Percentiles rank a stretch among this genome's conserved stretches.
Conservation (phyloP, 2,113 vertebrate genomes). For the Strix aluco region DNA sequence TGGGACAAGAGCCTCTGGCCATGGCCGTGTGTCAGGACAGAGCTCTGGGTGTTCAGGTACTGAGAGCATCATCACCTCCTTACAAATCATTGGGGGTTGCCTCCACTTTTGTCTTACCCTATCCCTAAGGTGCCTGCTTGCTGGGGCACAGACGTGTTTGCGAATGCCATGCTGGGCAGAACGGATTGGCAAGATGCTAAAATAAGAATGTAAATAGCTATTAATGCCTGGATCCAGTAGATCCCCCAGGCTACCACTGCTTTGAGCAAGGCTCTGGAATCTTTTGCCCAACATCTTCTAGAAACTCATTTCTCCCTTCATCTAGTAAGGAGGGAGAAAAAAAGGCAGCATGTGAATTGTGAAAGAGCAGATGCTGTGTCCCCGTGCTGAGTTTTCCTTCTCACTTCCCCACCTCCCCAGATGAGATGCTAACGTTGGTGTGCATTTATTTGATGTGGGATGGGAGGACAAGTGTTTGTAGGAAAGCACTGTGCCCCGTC, state of each 20-base stretch:
- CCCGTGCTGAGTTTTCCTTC: not conserved
- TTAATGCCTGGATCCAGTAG: not conserved
- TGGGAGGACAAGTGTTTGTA: not conserved
- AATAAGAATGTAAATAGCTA: fast-evolving
- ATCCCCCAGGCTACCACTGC: not conserved
- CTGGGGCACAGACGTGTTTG: no score
- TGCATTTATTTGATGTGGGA: not conserved
- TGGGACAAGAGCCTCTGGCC: not conserved
- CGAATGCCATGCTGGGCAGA: not conserved
- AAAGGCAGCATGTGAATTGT: not conserved
- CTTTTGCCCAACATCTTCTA: not conserved
- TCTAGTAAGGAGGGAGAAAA: not conserved
- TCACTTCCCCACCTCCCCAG: fast-evolving
- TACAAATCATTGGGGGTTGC: not conserved
- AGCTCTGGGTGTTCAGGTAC: not conserved
- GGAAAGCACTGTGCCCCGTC: not conserved
- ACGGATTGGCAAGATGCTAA: no score
- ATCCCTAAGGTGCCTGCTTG: no score
- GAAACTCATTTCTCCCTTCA: not conserved
- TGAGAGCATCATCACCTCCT: not conserved
- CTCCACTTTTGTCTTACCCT: not conserved
- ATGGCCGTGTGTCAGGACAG: fast-evolving
- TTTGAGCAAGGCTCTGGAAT: not conserved
- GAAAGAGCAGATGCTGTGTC: not conserved
- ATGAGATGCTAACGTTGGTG: not conserved